Evolutionary conservation across 2,113 vertebrate species (phyloP), one percentile per base, ranked within the genome.

Genomic region (Mustela nigripes): DNA sequence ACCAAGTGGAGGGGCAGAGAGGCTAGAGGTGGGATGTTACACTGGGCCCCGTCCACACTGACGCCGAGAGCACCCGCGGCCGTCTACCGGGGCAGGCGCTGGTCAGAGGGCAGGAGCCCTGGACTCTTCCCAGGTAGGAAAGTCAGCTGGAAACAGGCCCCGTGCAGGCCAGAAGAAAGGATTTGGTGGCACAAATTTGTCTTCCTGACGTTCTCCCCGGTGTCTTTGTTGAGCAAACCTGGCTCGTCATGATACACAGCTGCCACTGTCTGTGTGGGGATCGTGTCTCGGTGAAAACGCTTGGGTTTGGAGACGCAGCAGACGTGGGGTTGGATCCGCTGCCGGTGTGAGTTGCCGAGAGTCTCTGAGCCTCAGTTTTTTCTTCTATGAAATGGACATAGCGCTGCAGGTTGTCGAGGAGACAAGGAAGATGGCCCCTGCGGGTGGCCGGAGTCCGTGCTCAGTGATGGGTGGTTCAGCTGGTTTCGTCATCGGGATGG

Each of bases 161-260:
- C 14, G 0, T 1, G 45, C 53, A 28, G 53, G 22, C 42, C 62
- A 6, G 81, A 71, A 45, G 26, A 1, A 42, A 36, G 50, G 71
- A 22, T n/a, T 0, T 3, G 14, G 76, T 56, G 36, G 10, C 42
- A 33, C 22, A 12, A 0, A 1, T 21, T 58, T 39, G 0, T 69
- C 28, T 11, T 73, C 39, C 48, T 19, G 5, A 4, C 6, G 36
- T 65, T 78, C 36, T 71, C 11, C 11, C 14, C 5, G 33, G 67
- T 6, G 33, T 16, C 85, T 84, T 56, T 15, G 56, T 12, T 18
- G 33, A 83, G 45, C 73, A 53, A 67, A 45, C 26, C 58, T 73
- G 80, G 11, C 24, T 88, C 56, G 4, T 84, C 58, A 4, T 4
- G 42, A n/a, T 14, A 28, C 39, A 42, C 2, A 4, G 7, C 58